A percentile compares a stretch with the other conserved stretches of the same genome.
Conservation (phyloP, 2,888 invertebrate species). For the Leptura quadrifasciata region DNA sequence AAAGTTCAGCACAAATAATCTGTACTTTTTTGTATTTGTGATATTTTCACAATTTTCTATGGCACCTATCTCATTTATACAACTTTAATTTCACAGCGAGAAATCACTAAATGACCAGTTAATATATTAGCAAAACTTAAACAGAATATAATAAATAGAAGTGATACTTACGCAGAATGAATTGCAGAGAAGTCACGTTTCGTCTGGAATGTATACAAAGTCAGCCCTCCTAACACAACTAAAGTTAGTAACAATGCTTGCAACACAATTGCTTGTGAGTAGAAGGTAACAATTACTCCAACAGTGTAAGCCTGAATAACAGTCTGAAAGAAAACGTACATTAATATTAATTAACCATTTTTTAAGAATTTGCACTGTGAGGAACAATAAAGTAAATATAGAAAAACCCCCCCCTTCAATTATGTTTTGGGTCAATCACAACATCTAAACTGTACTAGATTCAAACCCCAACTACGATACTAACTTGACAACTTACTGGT, state of each 20-base stretch:
- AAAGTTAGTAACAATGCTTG: constrained; percentile 87
- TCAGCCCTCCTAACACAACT: constrained; percentile 83
- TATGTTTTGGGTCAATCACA: no score
- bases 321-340: constrained; percentile 77
- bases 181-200: constrained; percentile 88
- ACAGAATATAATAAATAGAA: constrained; percentile 46
- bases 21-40: no score
- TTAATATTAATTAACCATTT: not conserved
- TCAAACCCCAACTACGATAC: no score
- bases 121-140: constrained; percentile 72
- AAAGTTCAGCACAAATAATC: no score
- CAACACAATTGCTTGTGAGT: constrained; percentile 84
- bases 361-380: no score
- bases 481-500: no score
- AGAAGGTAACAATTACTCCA: constrained; percentile 87
- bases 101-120: not conserved
- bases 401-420: no score
- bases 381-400: no score
- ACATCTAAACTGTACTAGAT: no score
- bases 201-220: constrained; percentile 89
- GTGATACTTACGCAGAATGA: constrained; percentile 81
- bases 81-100: no score
- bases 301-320: constrained; percentile 86
- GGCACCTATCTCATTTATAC: no score
- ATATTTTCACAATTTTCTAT: no score